Conservation (phyloP, 2,888 invertebrate genomes). For the Dynastes tityus region DNA sequence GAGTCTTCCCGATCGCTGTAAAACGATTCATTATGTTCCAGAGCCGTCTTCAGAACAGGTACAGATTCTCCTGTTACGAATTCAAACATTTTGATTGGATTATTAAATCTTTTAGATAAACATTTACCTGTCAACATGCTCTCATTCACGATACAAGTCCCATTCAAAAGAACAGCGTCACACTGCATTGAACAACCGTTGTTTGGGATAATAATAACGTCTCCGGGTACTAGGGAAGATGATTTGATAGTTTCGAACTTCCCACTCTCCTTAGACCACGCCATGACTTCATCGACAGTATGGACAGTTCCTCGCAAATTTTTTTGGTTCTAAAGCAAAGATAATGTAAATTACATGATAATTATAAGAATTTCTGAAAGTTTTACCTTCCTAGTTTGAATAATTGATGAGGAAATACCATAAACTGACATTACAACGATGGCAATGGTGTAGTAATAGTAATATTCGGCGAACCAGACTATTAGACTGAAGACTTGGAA, state of each 20-base stretch:
- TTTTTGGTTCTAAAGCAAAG: constrained; percentile 79
- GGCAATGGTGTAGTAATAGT: constrained; percentile 90
- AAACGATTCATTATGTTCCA: constrained; percentile 79
- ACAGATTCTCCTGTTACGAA: constrained; percentile 86
- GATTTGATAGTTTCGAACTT: constrained; percentile 77
- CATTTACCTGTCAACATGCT: constrained; percentile 91
- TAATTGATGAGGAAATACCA: constrained; percentile 86
- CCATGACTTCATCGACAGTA: constrained; percentile 78
- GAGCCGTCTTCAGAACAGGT: constrained; percentile 92
- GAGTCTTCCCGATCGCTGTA: constrained; percentile 90
- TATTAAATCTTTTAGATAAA: background rate
- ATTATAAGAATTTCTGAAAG: background rate
- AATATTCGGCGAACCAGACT: constrained; percentile 91
- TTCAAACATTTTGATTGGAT: background rate
- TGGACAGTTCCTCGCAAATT: constrained; percentile 91
- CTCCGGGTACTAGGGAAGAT: constrained; percentile 89
- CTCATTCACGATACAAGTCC: constrained; percentile 93
- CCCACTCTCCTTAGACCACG: constrained; percentile 72
- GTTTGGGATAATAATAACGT: constrained; percentile 87
- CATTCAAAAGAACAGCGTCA: constrained; percentile 89
- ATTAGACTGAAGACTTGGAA: constrained; percentile 94
- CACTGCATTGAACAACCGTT: constrained; percentile 91
- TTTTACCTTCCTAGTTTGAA: constrained; percentile 86
- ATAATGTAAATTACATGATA: background rate
- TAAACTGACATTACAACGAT: constrained; percentile 88